phyloP scores from a whole-genome alignment of 2,888 invertebrate genomes.

The Pristionchus arcanus region DNA sequence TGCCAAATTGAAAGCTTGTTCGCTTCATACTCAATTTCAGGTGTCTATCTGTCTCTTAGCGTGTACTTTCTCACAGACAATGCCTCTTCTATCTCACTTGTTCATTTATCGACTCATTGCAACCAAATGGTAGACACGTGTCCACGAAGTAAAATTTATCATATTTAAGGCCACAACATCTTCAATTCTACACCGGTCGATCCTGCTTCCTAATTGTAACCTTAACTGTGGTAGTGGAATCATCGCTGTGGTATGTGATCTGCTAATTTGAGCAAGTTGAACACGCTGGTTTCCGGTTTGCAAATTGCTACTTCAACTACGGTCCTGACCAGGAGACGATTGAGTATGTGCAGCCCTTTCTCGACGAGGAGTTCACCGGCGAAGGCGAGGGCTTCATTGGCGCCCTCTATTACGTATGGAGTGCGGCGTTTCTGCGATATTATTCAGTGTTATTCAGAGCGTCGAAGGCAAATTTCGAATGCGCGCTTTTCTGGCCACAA shows the following conservation, averaged over 20 bases:
- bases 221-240: neutral
- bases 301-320: neutral
- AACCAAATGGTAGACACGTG: neutral
- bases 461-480: neutral
- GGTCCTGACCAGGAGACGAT: neutral
- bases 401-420: neutral
- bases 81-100: neutral
- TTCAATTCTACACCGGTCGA: neutral
- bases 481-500: neutral
- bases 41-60: slow-evolving; percentile 14
- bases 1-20: neutral
- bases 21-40: neutral
- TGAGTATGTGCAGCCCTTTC: neutral
- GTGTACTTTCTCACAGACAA: neutral
- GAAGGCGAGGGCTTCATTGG: neutral
- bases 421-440: too few relatives aligned
- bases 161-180: neutral
- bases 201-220: neutral
- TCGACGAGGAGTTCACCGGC: neutral
- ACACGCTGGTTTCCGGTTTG: too few relatives aligned
- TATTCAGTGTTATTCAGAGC: neutral
- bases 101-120: slow-evolving; percentile 45
- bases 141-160: neutral
- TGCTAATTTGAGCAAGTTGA: too few relatives aligned
- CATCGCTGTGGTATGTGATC: neutral